A percentile compares a stretch with the other conserved stretches of the same genome.
These are phyloP conservation scores for Melipona bicolor DNA, from an alignment of 2,888 invertebrate genomes.

Conservation along the genomic window DNA sequence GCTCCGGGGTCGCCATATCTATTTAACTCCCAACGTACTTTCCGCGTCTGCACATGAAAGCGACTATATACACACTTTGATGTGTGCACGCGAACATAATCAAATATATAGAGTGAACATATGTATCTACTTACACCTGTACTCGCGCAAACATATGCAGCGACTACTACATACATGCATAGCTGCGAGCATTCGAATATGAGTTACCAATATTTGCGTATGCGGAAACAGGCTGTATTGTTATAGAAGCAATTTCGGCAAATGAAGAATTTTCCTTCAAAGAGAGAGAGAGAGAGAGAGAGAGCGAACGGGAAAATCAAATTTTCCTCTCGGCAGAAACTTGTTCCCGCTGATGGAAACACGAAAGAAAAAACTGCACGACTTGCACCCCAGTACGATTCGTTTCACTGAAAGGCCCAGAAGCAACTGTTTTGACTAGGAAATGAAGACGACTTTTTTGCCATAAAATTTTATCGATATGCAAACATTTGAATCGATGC, in stretches of 20 bases:
- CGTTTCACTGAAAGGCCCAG: too few species aligned
- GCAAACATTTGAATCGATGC: too few species aligned
- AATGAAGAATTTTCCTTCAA: conserved; percentile 1
- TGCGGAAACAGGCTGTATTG: conserved; percentile 25
- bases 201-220: conserved; percentile 23
- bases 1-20: not conserved
- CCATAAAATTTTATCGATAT: too few species aligned
- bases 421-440: too few species aligned
- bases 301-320: not conserved
- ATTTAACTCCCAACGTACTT: not conserved
- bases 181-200: conserved; percentile 2
- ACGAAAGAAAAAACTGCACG: not conserved
- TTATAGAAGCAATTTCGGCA: conserved; percentile 4
- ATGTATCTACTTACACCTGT: conserved; percentile 25
- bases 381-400: too few species aligned
- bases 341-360: not conserved
- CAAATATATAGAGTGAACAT: conserved; percentile 43
- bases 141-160: conserved; percentile 10
- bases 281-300: not conserved
- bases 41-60: not conserved
- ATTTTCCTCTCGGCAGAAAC: not conserved
- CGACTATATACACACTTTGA: not conserved
- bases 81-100: not conserved
- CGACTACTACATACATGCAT: not conserved
- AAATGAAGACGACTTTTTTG: too few species aligned